Evolutionary conservation across 2,113 vertebrate species (phyloP).

Genomic region (Argyrosomus japonicus): DNA sequence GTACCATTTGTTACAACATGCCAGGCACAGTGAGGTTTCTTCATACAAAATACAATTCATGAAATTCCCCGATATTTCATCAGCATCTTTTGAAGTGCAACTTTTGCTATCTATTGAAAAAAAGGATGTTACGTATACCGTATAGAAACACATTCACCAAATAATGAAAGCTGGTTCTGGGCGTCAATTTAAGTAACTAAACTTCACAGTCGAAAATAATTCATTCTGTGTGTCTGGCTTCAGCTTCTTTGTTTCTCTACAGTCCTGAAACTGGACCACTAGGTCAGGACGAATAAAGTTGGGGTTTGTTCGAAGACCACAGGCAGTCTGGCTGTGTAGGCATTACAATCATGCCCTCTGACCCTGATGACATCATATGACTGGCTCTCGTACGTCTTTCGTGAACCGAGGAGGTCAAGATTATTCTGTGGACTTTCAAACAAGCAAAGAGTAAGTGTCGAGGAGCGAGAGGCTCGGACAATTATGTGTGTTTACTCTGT

Average conservation of each 20-base stretch:
- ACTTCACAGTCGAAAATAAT: conserved; percentile 38
- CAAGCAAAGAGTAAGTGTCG: conserved; percentile 63
- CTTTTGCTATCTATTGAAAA: too few species aligned
- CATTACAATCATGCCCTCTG: conserved; percentile 64
- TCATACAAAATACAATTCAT: too few species aligned
- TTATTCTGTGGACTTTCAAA: conserved; percentile 76
- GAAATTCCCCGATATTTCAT: too few species aligned
- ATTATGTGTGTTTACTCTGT: conserved; percentile 70
- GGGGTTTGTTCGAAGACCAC: conserved; percentile 54
- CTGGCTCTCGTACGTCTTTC: conserved; percentile 71
- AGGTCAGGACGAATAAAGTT: conserved; percentile 55
- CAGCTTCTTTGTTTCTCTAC: conserved; percentile 60
- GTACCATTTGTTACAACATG: background rate
- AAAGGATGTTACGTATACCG: background rate
- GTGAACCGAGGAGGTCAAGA: conserved; percentile 72
- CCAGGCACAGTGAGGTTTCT: background rate
- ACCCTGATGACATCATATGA: conserved; percentile 76
- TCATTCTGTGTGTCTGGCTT: conserved; percentile 50
- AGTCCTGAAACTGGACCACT: conserved; percentile 45
- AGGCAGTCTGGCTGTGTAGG: conserved; percentile 64
- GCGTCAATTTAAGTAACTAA: background rate
- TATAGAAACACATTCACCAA: background rate
- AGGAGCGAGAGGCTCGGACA: conserved; percentile 57
- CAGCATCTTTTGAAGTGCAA: too few species aligned
- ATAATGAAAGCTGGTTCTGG: background rate